Base-by-base conservation (phyloP, 2,888 invertebrate species). In the Ferdinandea cuprea region DNA sequence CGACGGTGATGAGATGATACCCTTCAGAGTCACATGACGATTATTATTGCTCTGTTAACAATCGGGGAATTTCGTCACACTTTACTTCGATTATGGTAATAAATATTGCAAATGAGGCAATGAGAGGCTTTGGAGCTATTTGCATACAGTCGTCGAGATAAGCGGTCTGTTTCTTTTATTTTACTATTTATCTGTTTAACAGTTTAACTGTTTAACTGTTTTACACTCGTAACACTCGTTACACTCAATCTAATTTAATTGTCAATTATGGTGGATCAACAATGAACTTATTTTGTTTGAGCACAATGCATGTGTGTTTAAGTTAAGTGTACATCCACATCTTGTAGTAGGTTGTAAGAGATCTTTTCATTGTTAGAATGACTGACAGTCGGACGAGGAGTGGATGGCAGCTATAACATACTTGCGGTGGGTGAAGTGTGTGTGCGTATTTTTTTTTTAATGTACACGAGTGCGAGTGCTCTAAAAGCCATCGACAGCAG, bases 71-170 rank as follows among this genome's bases (percentile, higher is more conserved):
- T 72, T 52, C 71, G 61, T 52, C 72, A 72, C 61, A 61, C 61
- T 72, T n/a, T 44, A 50, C 52, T 52, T 61, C 72, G 71, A 61
- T 59, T 71, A 59, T 59, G 59, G 21, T 40, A 48, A 59, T 71
- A 50, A 71, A 56, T 37, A 37, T 69, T 58, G 68, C 56, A 69
- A 58, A 71, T 71, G 50, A 71, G 48, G 50, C 48, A 59, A 40
- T 32, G 19, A 59, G 59, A 59, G 40, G 40, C 32, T 30, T 50
- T 59, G 8, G 50, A 71, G 30, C 48, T 21, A 50, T 50, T 40
- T 40, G 50, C 42, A 50, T 32, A 69, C 9, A 56, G 17, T n/a
- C n/a, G 25, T 46, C 35, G 37, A 35, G 28, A 9, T 35, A 4
- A 13, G 9, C 7, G 13, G 30, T 50, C 15, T 50, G 28, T 50